Conservation (phyloP, 1,140 invertebrate genomes). For the Drosophila virilis region DNA sequence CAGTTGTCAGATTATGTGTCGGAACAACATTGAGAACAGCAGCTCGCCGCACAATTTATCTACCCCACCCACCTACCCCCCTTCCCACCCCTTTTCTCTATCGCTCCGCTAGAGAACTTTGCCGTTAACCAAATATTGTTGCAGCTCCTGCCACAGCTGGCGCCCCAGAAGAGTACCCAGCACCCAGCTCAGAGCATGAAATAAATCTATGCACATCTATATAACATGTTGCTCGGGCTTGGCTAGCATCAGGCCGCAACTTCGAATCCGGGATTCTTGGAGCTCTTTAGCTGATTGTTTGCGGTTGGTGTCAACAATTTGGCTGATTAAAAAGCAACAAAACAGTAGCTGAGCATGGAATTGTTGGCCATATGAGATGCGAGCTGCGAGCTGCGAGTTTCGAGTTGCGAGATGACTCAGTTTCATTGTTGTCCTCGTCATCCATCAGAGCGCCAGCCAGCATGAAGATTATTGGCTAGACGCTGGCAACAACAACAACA, state of each 20-base stretch:
- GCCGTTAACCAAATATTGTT: constrained; percentile 23
- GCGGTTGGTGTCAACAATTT: constrained; percentile 75
- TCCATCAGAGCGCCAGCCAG: constrained; percentile 55
- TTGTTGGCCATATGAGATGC: constrained; percentile 5
- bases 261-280: neutral
- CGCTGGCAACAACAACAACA: constrained; percentile 6
- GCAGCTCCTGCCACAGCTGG: constrained; percentile 5
- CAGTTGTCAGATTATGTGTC: constrained; percentile 79
- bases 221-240: constrained; percentile 53
- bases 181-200: constrained; percentile 13
- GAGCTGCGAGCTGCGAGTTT: constrained; percentile 52
- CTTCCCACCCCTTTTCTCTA: neutral
- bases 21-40: constrained; percentile 43
- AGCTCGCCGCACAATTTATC: constrained; percentile 65
- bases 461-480: constrained; percentile 68
- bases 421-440: constrained; percentile 56
- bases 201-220: constrained; percentile 54
- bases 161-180: neutral
- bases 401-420: constrained; percentile 60
- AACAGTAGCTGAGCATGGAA: neutral
- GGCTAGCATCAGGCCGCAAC: neutral
- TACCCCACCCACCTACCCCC: constrained; percentile 4
- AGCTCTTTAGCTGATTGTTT: constrained; percentile 69
- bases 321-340: constrained; percentile 73
- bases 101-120: constrained; percentile 20